These are phyloP conservation scores for Nesogale talazaci DNA, from an alignment of 2,113 vertebrate species.

Conservation along the genomic window DNA sequence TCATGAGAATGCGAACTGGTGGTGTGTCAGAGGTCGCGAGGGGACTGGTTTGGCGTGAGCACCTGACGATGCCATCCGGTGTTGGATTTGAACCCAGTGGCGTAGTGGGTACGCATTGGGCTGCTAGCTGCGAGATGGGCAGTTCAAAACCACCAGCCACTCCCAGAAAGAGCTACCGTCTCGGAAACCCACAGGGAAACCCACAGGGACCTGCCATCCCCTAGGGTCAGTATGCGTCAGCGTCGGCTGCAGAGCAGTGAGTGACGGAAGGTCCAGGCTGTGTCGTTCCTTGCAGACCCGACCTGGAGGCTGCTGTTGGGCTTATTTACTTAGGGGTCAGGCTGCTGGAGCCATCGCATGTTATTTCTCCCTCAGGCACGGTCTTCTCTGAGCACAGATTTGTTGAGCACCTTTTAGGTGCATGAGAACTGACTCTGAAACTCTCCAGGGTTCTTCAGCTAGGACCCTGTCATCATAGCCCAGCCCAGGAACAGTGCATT, in stretches of 20 bases:
- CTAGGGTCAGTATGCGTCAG: no score
- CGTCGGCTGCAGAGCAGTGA: no score
- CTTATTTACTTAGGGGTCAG: constrained; percentile 11
- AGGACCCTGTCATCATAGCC: background rate
- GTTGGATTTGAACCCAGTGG: background rate
- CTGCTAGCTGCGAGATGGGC: no score
- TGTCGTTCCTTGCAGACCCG: background rate
- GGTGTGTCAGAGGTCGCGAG: background rate
- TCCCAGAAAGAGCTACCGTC: no score
- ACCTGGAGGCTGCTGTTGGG: background rate
- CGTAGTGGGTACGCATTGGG: no score
- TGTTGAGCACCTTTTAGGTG: background rate
- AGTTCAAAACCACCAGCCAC: no score
- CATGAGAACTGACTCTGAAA: background rate
- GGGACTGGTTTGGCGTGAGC: background rate
- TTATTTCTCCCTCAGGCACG: background rate
- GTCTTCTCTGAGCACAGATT: constrained; percentile 1
- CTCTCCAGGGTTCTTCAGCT: background rate
- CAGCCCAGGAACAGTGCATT: background rate
- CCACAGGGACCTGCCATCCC: no score
- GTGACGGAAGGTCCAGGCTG: background rate
- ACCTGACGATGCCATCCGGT: fast-evolving
- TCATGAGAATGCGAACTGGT: background rate
- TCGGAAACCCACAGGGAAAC: no score
- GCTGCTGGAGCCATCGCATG: background rate